These are phyloP conservation scores for Lethrus apterus DNA, from an alignment of 1,140 invertebrate genomes.

Conservation along the genomic window DNA sequence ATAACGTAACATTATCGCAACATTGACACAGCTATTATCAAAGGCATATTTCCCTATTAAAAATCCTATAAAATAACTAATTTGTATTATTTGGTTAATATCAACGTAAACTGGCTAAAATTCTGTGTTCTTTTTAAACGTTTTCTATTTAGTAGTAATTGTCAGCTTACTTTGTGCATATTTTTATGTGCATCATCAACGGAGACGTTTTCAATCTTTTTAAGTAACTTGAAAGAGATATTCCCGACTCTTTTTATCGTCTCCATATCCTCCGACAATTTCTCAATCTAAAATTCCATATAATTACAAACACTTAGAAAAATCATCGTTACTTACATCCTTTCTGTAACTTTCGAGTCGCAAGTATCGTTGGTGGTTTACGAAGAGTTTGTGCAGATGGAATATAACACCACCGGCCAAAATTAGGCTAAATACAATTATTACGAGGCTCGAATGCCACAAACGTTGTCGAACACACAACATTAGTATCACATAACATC, in stretches of 20 bases:
- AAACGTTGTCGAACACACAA: slow-evolving; percentile 12
- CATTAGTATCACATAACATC: slow-evolving; percentile 12
- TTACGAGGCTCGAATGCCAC: slow-evolving; percentile 29
- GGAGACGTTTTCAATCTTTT: slow-evolving; percentile 36
- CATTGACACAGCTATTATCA: too few species aligned
- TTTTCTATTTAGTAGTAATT: slow-evolving; percentile 27
- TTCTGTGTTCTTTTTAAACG: background rate
- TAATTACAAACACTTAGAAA: slow-evolving; percentile 8
- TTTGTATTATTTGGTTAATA: background rate
- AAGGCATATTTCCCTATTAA: too few species aligned
- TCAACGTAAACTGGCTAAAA: background rate
- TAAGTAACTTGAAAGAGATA: slow-evolving; percentile 26
- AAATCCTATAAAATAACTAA: too few species aligned
- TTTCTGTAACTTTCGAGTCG: slow-evolving; percentile 35
- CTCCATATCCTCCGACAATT: slow-evolving; percentile 44
- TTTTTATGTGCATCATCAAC: slow-evolving; percentile 40
- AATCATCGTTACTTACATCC: slow-evolving; percentile 40
- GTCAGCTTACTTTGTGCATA: slow-evolving; percentile 35
- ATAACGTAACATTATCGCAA: too few species aligned
- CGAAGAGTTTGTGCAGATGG: slow-evolving; percentile 29
- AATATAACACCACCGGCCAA: slow-evolving; percentile 29
- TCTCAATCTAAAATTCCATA: slow-evolving; percentile 42
- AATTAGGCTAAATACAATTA: slow-evolving; percentile 27
- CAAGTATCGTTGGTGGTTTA: slow-evolving; percentile 30
- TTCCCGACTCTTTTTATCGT: slow-evolving; percentile 45